These are phyloP conservation scores for Thysanoteuthis rhombus DNA, from an alignment of 2,888 invertebrate genomes.

Conservation along the genomic window DNA sequence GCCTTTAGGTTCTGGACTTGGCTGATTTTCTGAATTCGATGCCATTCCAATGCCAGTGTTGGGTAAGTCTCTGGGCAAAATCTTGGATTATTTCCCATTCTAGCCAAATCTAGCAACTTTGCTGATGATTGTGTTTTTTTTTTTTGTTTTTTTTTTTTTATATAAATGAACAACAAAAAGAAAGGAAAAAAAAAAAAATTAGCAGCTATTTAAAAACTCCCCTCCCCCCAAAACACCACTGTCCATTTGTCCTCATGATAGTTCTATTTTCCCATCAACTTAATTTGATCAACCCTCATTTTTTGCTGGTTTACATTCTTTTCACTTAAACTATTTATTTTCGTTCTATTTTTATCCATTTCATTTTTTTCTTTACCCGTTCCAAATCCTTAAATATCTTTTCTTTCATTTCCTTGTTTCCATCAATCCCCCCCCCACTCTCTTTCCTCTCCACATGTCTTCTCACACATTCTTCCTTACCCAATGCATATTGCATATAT, in stretches of 20 bases:
- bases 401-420: no score
- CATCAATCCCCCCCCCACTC: background rate
- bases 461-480: background rate
- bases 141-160: background rate
- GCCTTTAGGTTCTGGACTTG: no score
- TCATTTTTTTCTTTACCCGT: background rate
- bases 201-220: background rate
- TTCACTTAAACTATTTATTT: background rate
- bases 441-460: background rate
- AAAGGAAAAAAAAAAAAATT: no score
- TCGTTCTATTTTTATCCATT: background rate
- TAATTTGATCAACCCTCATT: background rate
- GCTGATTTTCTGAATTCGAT: no score
- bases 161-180: background rate
- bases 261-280: background rate
- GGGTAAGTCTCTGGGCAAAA: no score
- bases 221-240: no score
- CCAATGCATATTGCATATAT: background rate
- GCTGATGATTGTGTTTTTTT: no score
- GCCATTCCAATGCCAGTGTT: no score
- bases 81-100: no score
- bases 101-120: no score
- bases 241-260: background rate
- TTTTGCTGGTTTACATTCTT: background rate
- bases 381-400: background rate